Evolutionary conservation across 2,888 invertebrate species (phyloP).

Genomic region (Calameuta pallipes): DNA sequence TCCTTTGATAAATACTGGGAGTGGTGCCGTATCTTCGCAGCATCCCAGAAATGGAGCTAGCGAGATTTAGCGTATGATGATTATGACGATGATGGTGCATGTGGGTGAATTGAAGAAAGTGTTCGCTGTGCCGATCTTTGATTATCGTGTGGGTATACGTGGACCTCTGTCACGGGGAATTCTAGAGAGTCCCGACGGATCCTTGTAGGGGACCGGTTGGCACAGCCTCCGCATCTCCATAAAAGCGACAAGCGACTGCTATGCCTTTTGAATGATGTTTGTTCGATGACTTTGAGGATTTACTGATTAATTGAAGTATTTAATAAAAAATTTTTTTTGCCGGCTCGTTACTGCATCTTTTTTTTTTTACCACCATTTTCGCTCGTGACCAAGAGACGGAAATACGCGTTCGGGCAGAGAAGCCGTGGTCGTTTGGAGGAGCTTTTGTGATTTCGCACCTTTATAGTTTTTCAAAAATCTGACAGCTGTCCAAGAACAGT

Average conservation of each 20-base stretch:
- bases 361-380: neutral
- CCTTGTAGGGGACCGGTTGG: neutral
- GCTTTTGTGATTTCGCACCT: neutral
- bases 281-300: neutral
- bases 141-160: neutral
- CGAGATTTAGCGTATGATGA: neutral
- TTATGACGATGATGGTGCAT: neutral
- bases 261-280: neutral
- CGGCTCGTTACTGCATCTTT: neutral
- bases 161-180: neutral
- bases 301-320: neutral
- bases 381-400: neutral
- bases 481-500: neutral
- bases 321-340: neutral
- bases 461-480: neutral
- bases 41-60: neutral
- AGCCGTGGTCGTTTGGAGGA: neutral
- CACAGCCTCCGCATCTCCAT: constrained; percentile 5
- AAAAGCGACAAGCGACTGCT: neutral
- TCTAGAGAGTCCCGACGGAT: constrained; percentile 2
- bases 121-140: neutral
- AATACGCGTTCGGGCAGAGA: neutral
- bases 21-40: neutral
- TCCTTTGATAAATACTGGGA: neutral
- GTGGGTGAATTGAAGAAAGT: neutral